phyloP scores from a whole-genome alignment of 2,888 invertebrate species.

The Euphydryas editha region DNA sequence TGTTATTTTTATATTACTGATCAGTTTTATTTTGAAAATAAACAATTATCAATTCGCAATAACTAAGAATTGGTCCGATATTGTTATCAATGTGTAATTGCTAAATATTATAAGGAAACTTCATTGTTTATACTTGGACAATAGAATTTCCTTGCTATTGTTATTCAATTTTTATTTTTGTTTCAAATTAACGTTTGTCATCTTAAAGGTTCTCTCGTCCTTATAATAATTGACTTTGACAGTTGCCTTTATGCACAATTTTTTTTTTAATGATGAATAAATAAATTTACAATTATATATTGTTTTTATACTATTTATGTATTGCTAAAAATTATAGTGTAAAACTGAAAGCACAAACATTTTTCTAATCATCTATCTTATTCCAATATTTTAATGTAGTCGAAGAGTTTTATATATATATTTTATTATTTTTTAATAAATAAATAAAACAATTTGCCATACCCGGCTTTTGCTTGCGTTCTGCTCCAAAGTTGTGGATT shows the following conservation, averaged over 20 bases:
- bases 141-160: constrained; percentile 1
- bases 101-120: constrained; percentile 3
- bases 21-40: constrained; percentile 2
- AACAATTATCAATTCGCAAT: constrained; percentile 4
- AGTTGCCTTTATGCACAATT: background rate
- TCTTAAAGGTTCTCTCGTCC: background rate
- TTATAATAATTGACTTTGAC: constrained; percentile 1
- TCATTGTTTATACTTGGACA: constrained; percentile 2
- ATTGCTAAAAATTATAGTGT: no score
- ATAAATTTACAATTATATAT: no score
- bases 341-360: no score
- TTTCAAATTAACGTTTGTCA: background rate
- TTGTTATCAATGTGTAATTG: background rate
- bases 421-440: no score
- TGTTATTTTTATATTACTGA: background rate
- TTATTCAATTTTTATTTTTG: background rate
- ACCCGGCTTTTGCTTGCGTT: no score
- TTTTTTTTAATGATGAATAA: background rate
- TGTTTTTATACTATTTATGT: no score
- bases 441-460: no score
- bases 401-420: no score
- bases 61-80: constrained; percentile 3
- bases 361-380: no score
- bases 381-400: no score
- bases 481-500: no score